Evolutionary conservation across 2,797 vertebrate species (phyloP).

Genomic region (Neosilurus hyrtlii): DNA sequence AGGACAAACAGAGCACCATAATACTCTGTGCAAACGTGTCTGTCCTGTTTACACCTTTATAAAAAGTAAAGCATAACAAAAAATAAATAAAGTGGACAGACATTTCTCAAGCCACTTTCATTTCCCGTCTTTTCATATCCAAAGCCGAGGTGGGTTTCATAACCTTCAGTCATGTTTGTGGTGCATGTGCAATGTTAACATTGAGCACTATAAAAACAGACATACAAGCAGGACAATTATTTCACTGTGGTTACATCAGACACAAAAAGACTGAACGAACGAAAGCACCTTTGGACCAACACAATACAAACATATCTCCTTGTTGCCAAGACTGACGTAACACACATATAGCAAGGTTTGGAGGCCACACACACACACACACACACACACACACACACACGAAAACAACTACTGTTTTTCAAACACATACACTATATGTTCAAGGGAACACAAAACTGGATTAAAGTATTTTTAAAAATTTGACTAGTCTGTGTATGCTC

Average conservation of each 20-base stretch:
- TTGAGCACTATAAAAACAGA: not conserved
- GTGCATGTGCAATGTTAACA: not conserved
- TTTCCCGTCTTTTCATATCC: not conserved
- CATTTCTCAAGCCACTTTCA: not conserved
- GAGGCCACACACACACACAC: not conserved
- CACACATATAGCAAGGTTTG: not conserved
- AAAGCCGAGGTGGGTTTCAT: not conserved
- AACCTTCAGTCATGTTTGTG: not conserved
- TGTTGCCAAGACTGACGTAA: not conserved
- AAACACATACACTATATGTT: not conserved
- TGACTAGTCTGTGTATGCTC: not conserved
- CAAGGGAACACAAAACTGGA: not conserved
- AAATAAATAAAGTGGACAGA: not conserved
- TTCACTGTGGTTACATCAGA: not conserved
- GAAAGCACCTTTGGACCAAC: constrained; percentile 1
- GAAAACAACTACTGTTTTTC: not conserved
- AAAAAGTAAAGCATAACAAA: not conserved
- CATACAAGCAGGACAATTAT: not conserved
- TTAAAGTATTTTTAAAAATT: not conserved
- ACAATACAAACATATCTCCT: not conserved
- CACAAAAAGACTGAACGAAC: not conserved
- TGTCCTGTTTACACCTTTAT: not conserved
- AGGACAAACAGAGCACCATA: constrained; percentile 1
- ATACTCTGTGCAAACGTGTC: not conserved
- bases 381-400: not conserved